Conservation (phyloP, 2,113 vertebrate genomes). For the Pristiophorus japonicus region DNA sequence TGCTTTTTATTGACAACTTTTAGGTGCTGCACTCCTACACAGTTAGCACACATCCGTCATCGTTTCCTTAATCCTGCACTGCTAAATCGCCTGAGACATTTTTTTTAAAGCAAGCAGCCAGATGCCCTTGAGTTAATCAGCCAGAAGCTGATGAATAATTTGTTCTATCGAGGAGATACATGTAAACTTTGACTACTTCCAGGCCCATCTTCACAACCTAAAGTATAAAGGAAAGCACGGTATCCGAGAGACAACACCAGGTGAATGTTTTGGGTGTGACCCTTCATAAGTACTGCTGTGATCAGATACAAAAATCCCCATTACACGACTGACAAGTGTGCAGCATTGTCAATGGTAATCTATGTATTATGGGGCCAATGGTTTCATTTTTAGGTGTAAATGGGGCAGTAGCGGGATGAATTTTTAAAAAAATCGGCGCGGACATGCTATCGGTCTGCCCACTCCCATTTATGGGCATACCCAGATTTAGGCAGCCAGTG, state of each 20-base stretch:
- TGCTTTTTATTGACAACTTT: conserved; percentile 48
- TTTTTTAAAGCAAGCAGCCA: conserved; percentile 43
- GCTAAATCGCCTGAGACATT: conserved; percentile 43
- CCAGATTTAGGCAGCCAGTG: not conserved
- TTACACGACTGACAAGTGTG: not conserved
- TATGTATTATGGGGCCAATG: not conserved
- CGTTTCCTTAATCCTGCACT: conserved; percentile 48
- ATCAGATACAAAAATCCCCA: not conserved
- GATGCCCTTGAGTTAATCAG: conserved; percentile 48
- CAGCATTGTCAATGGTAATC: not conserved
- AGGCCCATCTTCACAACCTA: not conserved
- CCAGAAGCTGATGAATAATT: conserved; percentile 49
- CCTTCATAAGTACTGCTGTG: not conserved
- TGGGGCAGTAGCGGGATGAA: not conserved
- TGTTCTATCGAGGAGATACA: conserved; percentile 45
- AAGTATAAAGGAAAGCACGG: not conserved
- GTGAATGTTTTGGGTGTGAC: not conserved
- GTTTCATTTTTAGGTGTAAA: not conserved
- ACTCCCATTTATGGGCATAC: not conserved
- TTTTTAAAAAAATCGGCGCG: not conserved
- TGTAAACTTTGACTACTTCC: conserved; percentile 38
- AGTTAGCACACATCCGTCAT: conserved; percentile 49
- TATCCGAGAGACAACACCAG: not conserved
- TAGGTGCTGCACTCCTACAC: conserved; percentile 47
- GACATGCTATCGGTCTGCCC: too few relatives aligned